phyloP scores from a whole-genome alignment of 53 echinoderm and acorn worm species.

The Arbacia lixula region DNA sequence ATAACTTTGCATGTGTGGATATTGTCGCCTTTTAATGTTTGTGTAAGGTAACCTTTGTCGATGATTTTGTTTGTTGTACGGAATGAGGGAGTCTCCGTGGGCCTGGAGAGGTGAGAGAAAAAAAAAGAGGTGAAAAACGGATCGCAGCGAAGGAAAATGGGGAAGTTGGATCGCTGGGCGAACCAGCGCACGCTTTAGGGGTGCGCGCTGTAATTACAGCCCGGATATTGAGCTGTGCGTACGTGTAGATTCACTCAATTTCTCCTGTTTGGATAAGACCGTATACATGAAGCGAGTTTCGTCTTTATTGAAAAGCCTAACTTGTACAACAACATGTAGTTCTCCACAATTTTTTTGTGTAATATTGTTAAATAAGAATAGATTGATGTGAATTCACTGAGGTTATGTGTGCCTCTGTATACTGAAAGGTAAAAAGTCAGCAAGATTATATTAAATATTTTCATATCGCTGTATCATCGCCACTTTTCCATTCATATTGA shows the following conservation, averaged over 20 bases:
- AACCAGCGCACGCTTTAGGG: neutral
- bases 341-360: too few relatives aligned
- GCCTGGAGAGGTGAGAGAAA: neutral
- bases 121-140: neutral
- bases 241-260: constrained; percentile 42
- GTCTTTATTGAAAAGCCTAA: constrained; percentile 18
- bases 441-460: too few relatives aligned
- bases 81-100: neutral
- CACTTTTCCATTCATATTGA: too few relatives aligned
- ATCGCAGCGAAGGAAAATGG: neutral
- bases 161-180: neutral
- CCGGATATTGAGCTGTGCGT: constrained; percentile 13
- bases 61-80: constrained; percentile 24
- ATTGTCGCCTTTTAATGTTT: constrained; percentile 28
- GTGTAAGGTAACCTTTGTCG: constrained; percentile 30
- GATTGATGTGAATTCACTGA: too few relatives aligned
- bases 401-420: too few relatives aligned
- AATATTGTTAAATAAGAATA: too few relatives aligned
- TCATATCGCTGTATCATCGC: too few relatives aligned
- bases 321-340: constrained; percentile 32
- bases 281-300: constrained; percentile 9
- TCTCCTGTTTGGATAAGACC: constrained; percentile 11
- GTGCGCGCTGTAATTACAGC: constrained; percentile 1
- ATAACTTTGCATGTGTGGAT: constrained; percentile 13
- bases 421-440: too few relatives aligned